phyloP scores from a whole-genome alignment of 2,797 vertebrate species.

The Fundulus diaphanus region DNA sequence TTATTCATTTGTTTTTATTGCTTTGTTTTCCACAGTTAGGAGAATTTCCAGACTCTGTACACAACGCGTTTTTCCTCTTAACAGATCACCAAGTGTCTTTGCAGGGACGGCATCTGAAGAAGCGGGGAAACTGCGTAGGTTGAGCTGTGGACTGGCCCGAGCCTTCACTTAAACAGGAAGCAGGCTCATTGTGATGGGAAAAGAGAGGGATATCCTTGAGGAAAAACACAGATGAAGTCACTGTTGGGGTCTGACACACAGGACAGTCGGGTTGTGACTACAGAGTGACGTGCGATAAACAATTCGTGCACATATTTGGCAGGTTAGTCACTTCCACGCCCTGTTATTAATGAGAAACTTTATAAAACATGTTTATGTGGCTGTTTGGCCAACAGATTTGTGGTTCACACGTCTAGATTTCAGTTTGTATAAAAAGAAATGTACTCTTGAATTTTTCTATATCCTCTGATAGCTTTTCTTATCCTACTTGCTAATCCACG shows the following conservation, averaged over 20 bases:
- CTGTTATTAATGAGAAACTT: background rate
- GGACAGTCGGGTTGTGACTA: conserved; percentile 12
- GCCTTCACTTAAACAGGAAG: conserved; percentile 82
- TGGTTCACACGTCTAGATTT: background rate
- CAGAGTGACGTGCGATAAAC: conserved; percentile 38
- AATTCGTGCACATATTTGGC: conserved; percentile 18
- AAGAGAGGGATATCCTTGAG: conserved; percentile 84
- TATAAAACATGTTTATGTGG: background rate
- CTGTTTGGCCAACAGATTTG: background rate
- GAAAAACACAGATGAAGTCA: conserved; percentile 81
- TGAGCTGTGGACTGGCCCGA: conserved; percentile 28
- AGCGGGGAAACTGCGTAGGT: conserved; percentile 55
- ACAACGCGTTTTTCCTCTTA: conserved; percentile 2
- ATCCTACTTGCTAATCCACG: conserved; percentile 45
- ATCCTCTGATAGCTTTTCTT: background rate
- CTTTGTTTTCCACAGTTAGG: background rate
- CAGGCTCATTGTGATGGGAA: conserved; percentile 82
- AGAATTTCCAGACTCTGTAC: background rate
- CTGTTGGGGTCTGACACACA: conserved; percentile 52
- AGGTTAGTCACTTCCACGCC: conserved; percentile 46
- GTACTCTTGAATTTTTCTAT: conserved; percentile 10
- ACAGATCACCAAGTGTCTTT: background rate
- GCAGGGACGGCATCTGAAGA: background rate
- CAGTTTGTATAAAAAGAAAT: background rate
- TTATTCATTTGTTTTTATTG: conserved; percentile 3